A percentile compares a stretch with the other conserved stretches of the same genome.
Evolutionary conservation across 2,888 invertebrate species (phyloP).

Genomic region (Oasisia sp.): DNA sequence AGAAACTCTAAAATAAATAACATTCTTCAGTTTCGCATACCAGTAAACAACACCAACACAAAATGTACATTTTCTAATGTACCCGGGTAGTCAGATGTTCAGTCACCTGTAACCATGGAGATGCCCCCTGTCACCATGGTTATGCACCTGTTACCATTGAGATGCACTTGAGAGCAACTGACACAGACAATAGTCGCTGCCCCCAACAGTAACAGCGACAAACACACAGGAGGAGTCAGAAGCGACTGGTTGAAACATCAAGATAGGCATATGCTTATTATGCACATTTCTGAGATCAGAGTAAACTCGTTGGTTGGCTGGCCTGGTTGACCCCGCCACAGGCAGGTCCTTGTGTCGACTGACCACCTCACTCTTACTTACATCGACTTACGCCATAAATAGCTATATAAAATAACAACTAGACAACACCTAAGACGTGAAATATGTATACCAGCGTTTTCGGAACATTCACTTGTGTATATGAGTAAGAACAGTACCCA

Average conservation of each 20-base stretch:
- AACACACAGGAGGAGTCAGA: not conserved
- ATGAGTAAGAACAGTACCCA: not conserved
- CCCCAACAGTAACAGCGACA: not conserved
- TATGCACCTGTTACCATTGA: not conserved
- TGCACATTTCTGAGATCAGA: not conserved
- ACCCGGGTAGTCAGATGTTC: not conserved
- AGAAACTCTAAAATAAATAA: not conserved
- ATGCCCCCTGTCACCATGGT: too few species aligned
- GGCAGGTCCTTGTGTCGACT: not conserved
- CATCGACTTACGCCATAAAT: not conserved
- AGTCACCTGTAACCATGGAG: too few species aligned
- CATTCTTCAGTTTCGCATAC: not conserved
- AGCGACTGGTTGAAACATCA: not conserved
- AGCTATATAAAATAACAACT: not conserved
- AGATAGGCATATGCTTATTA: not conserved
- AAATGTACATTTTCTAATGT: not conserved
- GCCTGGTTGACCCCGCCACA: not conserved
- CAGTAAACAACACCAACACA: not conserved
- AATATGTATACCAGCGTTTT: not conserved
- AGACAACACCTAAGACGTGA: not conserved
- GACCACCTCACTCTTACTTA: not conserved
- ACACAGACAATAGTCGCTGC: not conserved
- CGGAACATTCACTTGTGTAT: not conserved
- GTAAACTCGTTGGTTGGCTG: not conserved
- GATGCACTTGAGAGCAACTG: not conserved